Base-by-base conservation (phyloP, 2,797 vertebrate species). In the Cyprinella venusta region DNA sequence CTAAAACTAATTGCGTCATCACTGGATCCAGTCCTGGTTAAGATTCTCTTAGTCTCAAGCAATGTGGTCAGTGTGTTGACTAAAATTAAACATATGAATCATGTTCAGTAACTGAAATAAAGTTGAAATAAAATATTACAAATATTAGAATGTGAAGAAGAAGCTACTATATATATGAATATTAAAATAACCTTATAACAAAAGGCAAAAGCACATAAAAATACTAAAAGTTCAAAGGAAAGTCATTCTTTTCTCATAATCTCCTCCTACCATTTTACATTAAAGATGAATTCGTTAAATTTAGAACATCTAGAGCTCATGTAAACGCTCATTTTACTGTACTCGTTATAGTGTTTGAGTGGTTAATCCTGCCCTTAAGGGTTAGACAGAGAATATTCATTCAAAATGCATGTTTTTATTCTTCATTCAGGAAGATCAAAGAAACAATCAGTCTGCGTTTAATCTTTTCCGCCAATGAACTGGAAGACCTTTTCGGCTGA, bases 391-490 rank as follows among this genome's bases (percentile, higher is more conserved):
- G 24, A 71, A 48, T 61, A 45, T 61, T 45, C 26, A 71, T 59
- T 70, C 36, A 61, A 16, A 70, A 45, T 48, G 2, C 38, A 70
- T 36, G 71, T 54, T 74, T 74, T 74, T 72, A 63, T 50, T 33
- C 56, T 72, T 38, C 15, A 52, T 63, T 64, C 13, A 52, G 15
- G 30, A 72, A 61, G 40, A 63, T 61, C 70, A n/a, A 80, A 63
- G 24, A 15, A 63, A 72, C 54, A 5, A 15, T 76, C 21, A 42
- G 24, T 63, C n/a, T 64, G 54, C 33, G 56, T 74, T 67, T 52
- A 82, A 67, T 65, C 33, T 65, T 54, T 81, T 65, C 59, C 45
- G 16, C 15, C 70, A 67, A 21, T 76, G 18, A 76, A 67, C 48
- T 67, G 19, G 48, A 76, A 69, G 79, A 70, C 52, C 38, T 59